Evolutionary conservation across 2,888 invertebrate genomes (phyloP).

Genomic region (Acleris sparsana): DNA sequence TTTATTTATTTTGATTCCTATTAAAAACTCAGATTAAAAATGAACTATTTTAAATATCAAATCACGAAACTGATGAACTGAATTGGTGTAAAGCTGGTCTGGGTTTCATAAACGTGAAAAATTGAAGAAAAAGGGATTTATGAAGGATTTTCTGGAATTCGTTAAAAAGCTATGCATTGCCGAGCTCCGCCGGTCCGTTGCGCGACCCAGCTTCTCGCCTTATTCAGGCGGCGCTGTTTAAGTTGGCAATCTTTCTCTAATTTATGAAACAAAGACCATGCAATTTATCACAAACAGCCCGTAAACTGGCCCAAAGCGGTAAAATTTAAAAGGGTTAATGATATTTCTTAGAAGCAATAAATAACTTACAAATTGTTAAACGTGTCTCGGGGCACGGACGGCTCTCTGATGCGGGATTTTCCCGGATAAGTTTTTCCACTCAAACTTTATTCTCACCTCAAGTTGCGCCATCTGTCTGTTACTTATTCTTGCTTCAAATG

Average conservation of each 20-base stretch:
- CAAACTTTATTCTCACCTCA: constrained; percentile 82
- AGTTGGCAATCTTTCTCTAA: constrained; percentile 28
- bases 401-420: constrained; percentile 64
- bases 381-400: constrained; percentile 71
- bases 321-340: constrained; percentile 77
- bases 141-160: constrained; percentile 2
- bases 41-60: too few relatives aligned
- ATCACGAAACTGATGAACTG: too few relatives aligned
- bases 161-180: constrained; percentile 4
- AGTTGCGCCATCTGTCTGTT: constrained; percentile 63
- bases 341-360: constrained; percentile 78
- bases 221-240: constrained; percentile 16
- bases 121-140: not conserved
- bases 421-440: constrained; percentile 79
- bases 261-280: constrained; percentile 38
- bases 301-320: constrained; percentile 50
- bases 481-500: constrained; percentile 79
- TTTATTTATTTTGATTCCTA: too few relatives aligned
- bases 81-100: too few relatives aligned
- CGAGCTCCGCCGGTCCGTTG: not conserved
- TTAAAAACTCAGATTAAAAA: too few relatives aligned
- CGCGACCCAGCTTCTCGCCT: constrained; percentile 16
- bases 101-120: not conserved
- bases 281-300: constrained; percentile 53
- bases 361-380: constrained; percentile 81